A percentile compares a stretch with the other conserved stretches of the same genome.
phyloP scores from a whole-genome alignment of 2,888 invertebrate species.

The Lottia gigantea region DNA sequence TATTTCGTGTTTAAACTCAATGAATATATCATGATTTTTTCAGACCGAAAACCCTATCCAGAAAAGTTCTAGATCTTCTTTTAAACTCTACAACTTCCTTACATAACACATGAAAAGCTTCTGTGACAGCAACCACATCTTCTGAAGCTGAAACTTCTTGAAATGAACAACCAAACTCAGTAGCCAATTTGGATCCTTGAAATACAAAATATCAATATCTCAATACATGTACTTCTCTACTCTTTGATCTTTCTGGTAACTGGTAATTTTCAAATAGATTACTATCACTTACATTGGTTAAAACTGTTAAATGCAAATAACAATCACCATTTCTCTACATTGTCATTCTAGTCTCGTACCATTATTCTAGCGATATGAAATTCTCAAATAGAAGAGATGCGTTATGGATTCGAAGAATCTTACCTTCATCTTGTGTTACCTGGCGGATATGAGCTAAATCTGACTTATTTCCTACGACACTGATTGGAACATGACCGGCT shows the following conservation, averaged over 20 bases:
- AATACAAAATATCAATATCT: conserved; percentile 10
- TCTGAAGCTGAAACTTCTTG: conserved; percentile 61
- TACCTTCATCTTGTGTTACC: conserved; percentile 59
- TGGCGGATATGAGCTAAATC: conserved; percentile 61
- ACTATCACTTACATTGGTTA: no score
- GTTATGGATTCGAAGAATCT: no score
- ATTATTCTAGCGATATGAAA: no score
- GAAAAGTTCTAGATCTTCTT: conserved; percentile 58
- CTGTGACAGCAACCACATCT: conserved; percentile 54
- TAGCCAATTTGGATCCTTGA: conserved; percentile 53
- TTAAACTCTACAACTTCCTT: conserved; percentile 60
- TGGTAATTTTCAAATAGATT: no score
- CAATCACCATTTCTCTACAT: no score
- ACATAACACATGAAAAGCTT: conserved; percentile 58
- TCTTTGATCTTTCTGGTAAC: no score
- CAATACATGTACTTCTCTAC: neutral
- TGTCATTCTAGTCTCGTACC: no score
- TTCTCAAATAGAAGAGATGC: no score
- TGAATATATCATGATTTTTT: conserved; percentile 34
- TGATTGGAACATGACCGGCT: conserved; percentile 51
- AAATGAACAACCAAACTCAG: conserved; percentile 57
- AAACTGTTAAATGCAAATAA: no score
- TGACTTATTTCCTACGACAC: conserved; percentile 61
- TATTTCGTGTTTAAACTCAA: neutral
- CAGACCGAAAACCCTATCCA: conserved; percentile 60